phyloP scores from a whole-genome alignment of 2,113 vertebrate species.

The Scophthalmus maximus region DNA sequence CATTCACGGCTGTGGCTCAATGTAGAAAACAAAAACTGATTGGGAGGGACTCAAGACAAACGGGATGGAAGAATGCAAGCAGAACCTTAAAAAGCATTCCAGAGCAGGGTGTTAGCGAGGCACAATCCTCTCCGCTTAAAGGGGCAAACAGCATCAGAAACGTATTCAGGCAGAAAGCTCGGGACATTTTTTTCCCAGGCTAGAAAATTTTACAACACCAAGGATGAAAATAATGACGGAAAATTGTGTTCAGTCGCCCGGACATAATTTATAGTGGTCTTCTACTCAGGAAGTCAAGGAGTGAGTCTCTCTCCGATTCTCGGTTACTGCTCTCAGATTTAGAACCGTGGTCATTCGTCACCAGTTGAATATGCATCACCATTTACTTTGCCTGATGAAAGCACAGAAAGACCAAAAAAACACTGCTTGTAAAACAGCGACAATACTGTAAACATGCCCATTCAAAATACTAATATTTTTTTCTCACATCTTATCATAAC shows the following conservation, averaged over 20 bases:
- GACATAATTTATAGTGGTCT: slow-evolving; percentile 51
- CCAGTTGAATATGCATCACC: neutral
- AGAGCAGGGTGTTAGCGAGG: slow-evolving; percentile 31
- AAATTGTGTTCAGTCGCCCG: slow-evolving; percentile 57
- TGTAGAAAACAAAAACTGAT: slow-evolving; percentile 67
- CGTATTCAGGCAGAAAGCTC: slow-evolving; percentile 50
- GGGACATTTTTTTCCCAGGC: slow-evolving; percentile 60
- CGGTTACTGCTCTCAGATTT: slow-evolving; percentile 7
- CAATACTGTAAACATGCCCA: no score
- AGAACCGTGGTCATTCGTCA: slow-evolving; percentile 7
- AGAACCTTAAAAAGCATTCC: slow-evolving; percentile 63
- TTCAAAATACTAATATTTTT: no score
- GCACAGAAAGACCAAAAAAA: neutral
- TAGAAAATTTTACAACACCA: slow-evolving; percentile 54
- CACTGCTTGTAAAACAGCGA: neutral
- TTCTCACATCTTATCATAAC: no score
- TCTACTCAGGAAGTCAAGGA: slow-evolving; percentile 39
- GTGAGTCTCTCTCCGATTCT: slow-evolving; percentile 16
- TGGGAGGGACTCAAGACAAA: slow-evolving; percentile 45
- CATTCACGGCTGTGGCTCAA: slow-evolving; percentile 34
- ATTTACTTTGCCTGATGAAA: neutral
- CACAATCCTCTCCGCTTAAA: slow-evolving; percentile 58
- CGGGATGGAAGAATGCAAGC: slow-evolving; percentile 55
- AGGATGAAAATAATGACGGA: slow-evolving; percentile 54
- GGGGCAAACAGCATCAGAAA: slow-evolving; percentile 55